Conservation (phyloP, 1,140 invertebrate genomes). For the Amphibalanus amphitrite region DNA sequence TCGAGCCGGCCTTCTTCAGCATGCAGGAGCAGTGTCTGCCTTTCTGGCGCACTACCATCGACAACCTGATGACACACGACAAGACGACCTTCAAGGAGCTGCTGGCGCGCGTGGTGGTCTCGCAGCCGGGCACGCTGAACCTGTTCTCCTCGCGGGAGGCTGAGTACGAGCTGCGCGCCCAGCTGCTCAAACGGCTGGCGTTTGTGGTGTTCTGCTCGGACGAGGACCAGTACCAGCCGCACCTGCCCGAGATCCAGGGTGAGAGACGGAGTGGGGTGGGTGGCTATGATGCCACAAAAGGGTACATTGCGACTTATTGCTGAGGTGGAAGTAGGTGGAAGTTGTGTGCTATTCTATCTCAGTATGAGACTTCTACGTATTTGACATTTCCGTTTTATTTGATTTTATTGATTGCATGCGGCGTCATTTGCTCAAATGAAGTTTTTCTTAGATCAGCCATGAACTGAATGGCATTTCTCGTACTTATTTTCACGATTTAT, state of each 20-base stretch:
- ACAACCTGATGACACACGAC: conserved; percentile 89
- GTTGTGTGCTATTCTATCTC: too few relatives aligned
- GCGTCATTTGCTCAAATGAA: too few relatives aligned
- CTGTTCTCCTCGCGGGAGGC: conserved; percentile 62
- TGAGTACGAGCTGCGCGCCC: conserved; percentile 73
- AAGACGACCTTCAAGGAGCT: conserved; percentile 82
- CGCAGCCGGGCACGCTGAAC: conserved; percentile 53
- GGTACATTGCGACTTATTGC: too few relatives aligned
- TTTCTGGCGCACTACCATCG: conserved; percentile 69
- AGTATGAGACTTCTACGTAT: too few relatives aligned
- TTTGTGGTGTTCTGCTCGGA: conserved; percentile 86
- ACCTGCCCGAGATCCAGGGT: conserved; percentile 90
- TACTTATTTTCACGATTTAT: too few relatives aligned
- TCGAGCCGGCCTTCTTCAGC: conserved; percentile 75
- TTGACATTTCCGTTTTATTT: too few relatives aligned
- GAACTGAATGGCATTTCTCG: too few relatives aligned
- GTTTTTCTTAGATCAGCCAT: too few relatives aligned
- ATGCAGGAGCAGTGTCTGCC: conserved; percentile 64
- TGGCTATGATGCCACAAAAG: too few relatives aligned
- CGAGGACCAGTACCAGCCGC: conserved; percentile 77
- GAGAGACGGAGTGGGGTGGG: too few relatives aligned
- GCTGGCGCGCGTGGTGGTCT: conserved; percentile 57
- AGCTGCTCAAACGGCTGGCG: conserved; percentile 67
- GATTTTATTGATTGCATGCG: too few relatives aligned
- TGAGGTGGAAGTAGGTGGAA: too few relatives aligned